These are phyloP conservation scores for Podargus strigoides DNA, from an alignment of 2,797 vertebrate genomes.

Conservation along the genomic window DNA sequence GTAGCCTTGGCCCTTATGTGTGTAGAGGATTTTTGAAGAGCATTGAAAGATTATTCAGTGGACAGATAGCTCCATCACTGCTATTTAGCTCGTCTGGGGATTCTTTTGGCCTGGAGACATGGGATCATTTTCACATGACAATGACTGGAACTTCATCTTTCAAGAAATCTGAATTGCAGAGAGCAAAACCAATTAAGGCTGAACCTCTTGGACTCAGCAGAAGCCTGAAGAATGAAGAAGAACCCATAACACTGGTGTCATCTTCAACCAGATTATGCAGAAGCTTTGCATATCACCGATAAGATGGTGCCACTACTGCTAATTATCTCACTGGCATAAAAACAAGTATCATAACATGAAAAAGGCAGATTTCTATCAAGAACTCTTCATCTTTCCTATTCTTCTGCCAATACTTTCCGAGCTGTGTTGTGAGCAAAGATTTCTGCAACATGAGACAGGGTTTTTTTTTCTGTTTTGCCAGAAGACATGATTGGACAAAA, in stretches of 20 bases:
- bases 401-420: background rate
- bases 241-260: background rate
- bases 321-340: background rate
- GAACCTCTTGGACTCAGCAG: background rate
- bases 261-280: background rate
- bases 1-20: background rate
- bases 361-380: background rate
- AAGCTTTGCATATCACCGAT: background rate
- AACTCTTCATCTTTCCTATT: background rate
- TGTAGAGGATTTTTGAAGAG: background rate
- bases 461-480: background rate
- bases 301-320: background rate
- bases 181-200: background rate
- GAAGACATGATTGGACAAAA: background rate
- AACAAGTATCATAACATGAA: background rate
- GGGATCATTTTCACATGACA: background rate
- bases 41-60: background rate
- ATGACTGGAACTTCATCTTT: background rate
- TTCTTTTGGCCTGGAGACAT: background rate
- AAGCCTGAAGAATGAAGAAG: background rate
- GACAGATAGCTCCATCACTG: background rate
- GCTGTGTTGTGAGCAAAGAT: background rate
- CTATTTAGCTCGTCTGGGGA: background rate
- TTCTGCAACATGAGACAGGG: background rate
- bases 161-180: background rate